A percentile compares a stretch with the other conserved stretches of the same genome.
Evolutionary conservation across 2,113 vertebrate species (phyloP).

Genomic region (Penelope pileata): DNA sequence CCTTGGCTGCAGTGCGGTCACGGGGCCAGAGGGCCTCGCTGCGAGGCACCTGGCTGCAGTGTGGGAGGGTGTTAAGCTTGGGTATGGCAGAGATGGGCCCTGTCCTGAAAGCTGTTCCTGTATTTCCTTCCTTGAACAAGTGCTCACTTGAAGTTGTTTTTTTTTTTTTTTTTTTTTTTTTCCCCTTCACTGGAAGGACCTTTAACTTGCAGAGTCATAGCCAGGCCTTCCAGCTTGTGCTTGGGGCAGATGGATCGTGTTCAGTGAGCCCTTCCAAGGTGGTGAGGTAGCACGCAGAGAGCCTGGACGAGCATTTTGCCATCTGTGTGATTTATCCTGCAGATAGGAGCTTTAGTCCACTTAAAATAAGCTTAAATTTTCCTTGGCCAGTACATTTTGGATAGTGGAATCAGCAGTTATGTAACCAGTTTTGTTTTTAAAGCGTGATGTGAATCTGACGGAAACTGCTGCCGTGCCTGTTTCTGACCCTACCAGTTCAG

Average conservation of each 20-base stretch:
- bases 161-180: not conserved
- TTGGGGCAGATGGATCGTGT: not conserved
- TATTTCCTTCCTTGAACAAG: not conserved
- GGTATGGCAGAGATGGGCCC: not conserved
- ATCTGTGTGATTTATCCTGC: not conserved
- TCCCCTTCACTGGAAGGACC: not conserved
- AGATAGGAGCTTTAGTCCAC: not conserved
- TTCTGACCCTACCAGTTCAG: not conserved
- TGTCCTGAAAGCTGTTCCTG: not conserved
- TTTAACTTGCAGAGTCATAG: not conserved
- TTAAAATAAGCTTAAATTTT: slow-evolving; percentile 3
- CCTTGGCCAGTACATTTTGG: not conserved
- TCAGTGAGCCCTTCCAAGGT: not conserved
- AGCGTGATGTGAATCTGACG: not conserved
- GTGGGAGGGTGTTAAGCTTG: not conserved
- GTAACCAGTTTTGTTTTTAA: not conserved
- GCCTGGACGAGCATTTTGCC: not conserved
- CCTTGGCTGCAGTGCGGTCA: not conserved
- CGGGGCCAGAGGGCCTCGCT: not conserved
- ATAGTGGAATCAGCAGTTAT: not conserved
- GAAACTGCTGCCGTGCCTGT: not conserved
- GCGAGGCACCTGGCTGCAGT: not conserved
- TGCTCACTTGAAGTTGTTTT: not conserved
- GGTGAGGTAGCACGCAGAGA: not conserved
- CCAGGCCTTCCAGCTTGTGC: not conserved